phyloP scores from a whole-genome alignment of 2,113 vertebrate species.

The Mirza zaza region DNA sequence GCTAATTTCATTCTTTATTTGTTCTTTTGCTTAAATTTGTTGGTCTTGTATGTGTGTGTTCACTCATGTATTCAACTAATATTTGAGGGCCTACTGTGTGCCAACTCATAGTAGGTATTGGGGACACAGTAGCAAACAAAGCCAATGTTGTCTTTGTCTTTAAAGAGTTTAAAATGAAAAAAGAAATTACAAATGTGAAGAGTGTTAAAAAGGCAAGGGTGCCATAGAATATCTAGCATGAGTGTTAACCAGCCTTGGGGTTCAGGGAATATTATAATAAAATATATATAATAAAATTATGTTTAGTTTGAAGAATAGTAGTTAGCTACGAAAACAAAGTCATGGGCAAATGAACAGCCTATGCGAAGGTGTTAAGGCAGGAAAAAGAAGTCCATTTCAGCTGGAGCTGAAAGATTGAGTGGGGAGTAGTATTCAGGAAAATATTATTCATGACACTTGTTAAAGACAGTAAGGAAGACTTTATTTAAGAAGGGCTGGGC shows the following conservation, averaged over 20 bases:
- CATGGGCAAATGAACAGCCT: neutral
- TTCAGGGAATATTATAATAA: neutral
- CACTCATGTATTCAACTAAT: neutral
- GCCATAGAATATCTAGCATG: neutral
- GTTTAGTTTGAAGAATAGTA: neutral
- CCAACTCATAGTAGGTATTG: neutral
- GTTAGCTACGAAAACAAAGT: neutral
- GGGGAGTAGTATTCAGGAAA: neutral
- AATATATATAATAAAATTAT: neutral
- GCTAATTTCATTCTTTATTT: neutral
- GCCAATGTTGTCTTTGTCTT: neutral
- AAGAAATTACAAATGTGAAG: neutral
- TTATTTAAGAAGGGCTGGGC: neutral
- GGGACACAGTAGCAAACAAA: neutral
- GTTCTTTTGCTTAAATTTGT: constrained; percentile 1
- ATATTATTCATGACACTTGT: neutral
- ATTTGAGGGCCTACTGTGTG: neutral
- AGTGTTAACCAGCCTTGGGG: neutral
- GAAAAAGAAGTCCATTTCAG: neutral
- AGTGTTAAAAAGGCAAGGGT: neutral
- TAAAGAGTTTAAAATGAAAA: neutral
- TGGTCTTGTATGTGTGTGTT: neutral
- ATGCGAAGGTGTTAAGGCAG: neutral
- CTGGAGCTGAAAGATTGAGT: neutral
- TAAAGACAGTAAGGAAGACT: neutral